phyloP scores from a whole-genome alignment of 2,113 vertebrate species.

The Ageneiosus marmoratus region DNA sequence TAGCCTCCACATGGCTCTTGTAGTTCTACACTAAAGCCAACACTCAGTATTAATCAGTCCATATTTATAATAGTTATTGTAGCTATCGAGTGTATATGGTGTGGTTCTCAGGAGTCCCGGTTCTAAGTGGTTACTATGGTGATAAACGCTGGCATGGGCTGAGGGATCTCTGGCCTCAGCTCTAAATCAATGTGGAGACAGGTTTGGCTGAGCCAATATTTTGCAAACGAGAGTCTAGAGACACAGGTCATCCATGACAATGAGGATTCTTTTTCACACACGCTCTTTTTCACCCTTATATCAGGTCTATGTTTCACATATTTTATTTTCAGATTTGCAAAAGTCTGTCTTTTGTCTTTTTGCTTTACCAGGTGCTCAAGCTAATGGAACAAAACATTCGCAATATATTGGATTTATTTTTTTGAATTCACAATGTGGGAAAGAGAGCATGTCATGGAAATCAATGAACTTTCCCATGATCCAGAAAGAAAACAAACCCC shows the following conservation, averaged over 20 bases:
- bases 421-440: slow-evolving; percentile 34
- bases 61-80: slow-evolving; percentile 46
- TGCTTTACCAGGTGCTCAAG: not conserved
- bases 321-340: not conserved
- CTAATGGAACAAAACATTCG: not conserved
- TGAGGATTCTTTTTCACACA: slow-evolving; percentile 22
- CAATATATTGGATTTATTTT: not conserved
- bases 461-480: slow-evolving; percentile 38
- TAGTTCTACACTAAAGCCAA: not conserved
- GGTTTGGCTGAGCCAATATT: slow-evolving; percentile 53
- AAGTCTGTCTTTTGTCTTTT: not conserved
- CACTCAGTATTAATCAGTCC: slow-evolving; percentile 16
- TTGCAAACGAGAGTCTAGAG: slow-evolving; percentile 51
- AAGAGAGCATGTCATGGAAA: slow-evolving; percentile 33
- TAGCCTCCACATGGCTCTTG: not conserved
- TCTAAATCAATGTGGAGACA: slow-evolving; percentile 66
- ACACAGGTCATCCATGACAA: slow-evolving; percentile 36
- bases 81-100: slow-evolving; percentile 65
- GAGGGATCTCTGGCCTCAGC: slow-evolving; percentile 62
- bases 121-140: slow-evolving; percentile 68
- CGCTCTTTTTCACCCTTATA: slow-evolving; percentile 15
- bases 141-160: slow-evolving; percentile 56
- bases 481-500: slow-evolving; percentile 21
- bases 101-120: slow-evolving; percentile 48
- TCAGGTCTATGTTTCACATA: not conserved